Conservation (phyloP, 2,797 vertebrate genomes). For the Crypturellus tataupa region DNA sequence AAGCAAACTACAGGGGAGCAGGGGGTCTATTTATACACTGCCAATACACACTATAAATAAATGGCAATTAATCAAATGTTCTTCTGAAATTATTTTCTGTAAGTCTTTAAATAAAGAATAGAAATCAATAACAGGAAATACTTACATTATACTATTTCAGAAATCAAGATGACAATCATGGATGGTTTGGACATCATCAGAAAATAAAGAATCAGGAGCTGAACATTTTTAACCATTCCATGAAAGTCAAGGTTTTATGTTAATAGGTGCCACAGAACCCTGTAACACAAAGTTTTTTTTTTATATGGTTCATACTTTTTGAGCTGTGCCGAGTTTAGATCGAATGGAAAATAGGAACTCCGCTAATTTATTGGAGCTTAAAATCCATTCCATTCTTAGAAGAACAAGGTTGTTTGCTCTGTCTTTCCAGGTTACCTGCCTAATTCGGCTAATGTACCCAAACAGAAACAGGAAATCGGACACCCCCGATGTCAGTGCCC, state of each 20-base stretch:
- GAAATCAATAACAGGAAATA: slow-evolving; percentile 34
- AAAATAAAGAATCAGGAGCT: not conserved
- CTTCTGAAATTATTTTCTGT: slow-evolving; percentile 33
- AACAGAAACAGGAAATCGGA: not conserved
- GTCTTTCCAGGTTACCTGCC: not conserved
- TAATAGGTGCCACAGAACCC: not conserved
- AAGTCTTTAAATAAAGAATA: slow-evolving; percentile 13
- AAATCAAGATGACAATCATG: slow-evolving; percentile 30
- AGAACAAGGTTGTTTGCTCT: not conserved
- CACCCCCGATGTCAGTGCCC: fast-evolving
- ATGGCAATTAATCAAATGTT: slow-evolving; percentile 1
- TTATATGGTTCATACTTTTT: not conserved
- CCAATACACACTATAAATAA: not conserved
- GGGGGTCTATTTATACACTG: not conserved
- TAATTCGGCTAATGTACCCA: not conserved
- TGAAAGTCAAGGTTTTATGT: not conserved
- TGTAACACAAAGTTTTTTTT: not conserved
- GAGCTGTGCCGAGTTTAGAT: not conserved
- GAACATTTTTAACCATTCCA: not conserved
- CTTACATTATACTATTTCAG: not conserved
- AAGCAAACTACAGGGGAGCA: not conserved
- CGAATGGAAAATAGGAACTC: not conserved
- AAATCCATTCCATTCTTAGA: not conserved
- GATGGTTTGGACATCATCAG: not conserved
- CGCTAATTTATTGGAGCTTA: not conserved